phyloP scores from a whole-genome alignment of 2,797 vertebrate genomes.

The Chelidonichthys spinosus region DNA sequence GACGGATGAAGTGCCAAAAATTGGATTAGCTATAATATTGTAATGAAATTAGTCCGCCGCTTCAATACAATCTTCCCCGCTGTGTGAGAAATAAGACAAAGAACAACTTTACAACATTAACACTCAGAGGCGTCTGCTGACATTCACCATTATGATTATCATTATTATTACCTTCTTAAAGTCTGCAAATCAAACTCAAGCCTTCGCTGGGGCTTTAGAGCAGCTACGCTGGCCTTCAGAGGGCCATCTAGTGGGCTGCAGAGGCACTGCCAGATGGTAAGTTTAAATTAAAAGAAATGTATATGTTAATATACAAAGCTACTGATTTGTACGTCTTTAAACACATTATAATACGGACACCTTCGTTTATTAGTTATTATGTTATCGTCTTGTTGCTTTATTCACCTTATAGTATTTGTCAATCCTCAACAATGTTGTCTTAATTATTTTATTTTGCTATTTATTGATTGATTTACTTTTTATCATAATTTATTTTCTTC shows the following conservation, averaged over 20 bases:
- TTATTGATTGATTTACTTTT: not conserved
- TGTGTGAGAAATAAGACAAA: constrained; percentile 33
- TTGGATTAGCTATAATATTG: constrained; percentile 66
- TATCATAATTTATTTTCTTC: no score
- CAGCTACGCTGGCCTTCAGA: not conserved
- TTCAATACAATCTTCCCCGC: constrained; percentile 39
- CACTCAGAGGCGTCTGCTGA: no score
- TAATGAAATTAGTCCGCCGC: constrained; percentile 66
- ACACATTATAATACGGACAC: no score
- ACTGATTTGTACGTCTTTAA: not conserved
- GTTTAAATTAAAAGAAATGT: not conserved
- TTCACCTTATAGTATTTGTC: not conserved
- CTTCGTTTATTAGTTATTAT: not conserved
- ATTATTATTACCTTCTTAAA: no score
- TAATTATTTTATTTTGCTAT: not conserved
- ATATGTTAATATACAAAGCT: not conserved
- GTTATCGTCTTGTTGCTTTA: not conserved
- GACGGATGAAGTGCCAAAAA: constrained; percentile 68
- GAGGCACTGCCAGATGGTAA: not conserved
- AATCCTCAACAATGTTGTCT: not conserved
- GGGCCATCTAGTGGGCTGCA: not conserved
- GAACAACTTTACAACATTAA: no score
- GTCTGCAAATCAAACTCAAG: no score
- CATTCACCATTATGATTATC: no score
- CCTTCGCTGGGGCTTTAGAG: not conserved